Evolutionary conservation across 2,888 invertebrate genomes (phyloP), one percentile per base, ranked within the genome.

Genomic region (Scrobipalpa atriplicella): DNA sequence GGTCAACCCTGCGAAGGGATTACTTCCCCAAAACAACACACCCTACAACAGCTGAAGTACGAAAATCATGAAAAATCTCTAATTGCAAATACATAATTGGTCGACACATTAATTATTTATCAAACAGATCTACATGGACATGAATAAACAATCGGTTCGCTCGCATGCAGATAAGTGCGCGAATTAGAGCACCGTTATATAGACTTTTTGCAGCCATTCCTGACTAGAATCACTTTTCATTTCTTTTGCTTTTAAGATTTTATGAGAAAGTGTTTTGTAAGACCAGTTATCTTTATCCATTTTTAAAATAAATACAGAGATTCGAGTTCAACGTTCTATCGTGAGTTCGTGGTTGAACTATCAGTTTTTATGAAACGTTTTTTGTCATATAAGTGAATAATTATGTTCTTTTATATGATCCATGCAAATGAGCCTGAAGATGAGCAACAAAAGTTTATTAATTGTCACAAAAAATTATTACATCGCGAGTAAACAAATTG

Each of bases 101-200:
- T 52, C 18, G 10, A 19, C 19, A 1, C 54, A 21, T 21, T 9
- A 19, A 43, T 65, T 29, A 52, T n/a, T 66, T 38, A 38, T 38
- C 7, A 38, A 36, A 38, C 58, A 18, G 18, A 52, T 58, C 16
- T 9, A n/a, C 38, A 58, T 58, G 36, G n/a, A 13, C 56, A 38
- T 58, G 58, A 58, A 58, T 58, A 58, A 38, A 38, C 58, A 58
- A 38, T 60, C 36, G 62, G 52, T 62, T 66, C 52, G 66, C 66
- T 66, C 52, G 66, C 66, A 66, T 66, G 66, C 54, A 52, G 66
- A 62, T 66, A 66, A 66, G 36, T 62, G 62, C 52, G 52, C 52
- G 41, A 61, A 62, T 62, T 52, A 62, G 66, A 62, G 52, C 65
- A 19, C n/a, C 41, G 41, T 38, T 19, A 61, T 38, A 61, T 18